phyloP scores from a whole-genome alignment of 1,140 invertebrate genomes.

The Myzus persicae region DNA sequence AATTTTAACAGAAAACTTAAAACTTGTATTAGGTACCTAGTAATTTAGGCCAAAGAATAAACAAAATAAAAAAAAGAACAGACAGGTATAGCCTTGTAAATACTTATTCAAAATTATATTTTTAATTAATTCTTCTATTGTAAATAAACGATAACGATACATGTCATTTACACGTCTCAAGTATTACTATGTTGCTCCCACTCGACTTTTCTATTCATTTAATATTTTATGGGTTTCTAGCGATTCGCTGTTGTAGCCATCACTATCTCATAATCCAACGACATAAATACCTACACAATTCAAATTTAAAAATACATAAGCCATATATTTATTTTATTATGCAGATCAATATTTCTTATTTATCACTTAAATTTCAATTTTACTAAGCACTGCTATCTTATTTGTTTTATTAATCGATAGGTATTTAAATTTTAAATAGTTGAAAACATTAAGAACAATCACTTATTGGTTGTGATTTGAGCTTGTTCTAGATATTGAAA shows the following conservation, averaged over 20 bases:
- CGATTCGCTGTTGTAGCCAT: not conserved
- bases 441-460: not conserved
- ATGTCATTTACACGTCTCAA: not conserved
- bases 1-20: not conserved
- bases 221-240: constrained; percentile 1
- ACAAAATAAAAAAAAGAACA: not conserved
- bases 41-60: not conserved
- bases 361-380: not conserved
- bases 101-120: not conserved
- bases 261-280: not conserved
- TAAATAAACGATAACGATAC: not conserved
- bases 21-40: not conserved
- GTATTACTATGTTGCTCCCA: not conserved
- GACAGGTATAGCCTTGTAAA: not conserved
- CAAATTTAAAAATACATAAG: not conserved
- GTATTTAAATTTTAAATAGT: not conserved
- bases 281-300: not conserved
- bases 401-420: not conserved
- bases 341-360: not conserved
- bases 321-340: not conserved
- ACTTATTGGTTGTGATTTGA: not conserved
- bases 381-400: not conserved
- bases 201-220: not conserved
- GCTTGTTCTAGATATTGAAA: not conserved
- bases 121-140: not conserved